Conservation (phyloP, 1,140 invertebrate species). For the Hyles euphorbiae region DNA sequence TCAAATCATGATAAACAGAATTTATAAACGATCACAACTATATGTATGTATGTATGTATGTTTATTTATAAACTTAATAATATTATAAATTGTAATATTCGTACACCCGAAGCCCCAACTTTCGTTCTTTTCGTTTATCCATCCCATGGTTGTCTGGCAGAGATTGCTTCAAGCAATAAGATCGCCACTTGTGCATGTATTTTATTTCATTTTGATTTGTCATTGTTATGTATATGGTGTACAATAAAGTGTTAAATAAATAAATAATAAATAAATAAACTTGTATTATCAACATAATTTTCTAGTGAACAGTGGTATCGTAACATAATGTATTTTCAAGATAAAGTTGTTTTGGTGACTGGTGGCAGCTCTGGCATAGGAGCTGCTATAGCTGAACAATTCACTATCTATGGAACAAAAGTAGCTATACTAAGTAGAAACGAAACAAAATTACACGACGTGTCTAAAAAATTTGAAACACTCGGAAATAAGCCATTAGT, state of each 20-base stretch:
- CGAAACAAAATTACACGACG: slow-evolving; percentile 9
- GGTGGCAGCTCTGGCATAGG: slow-evolving; percentile 20
- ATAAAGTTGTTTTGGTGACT: slow-evolving; percentile 17
- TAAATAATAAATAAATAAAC: too few species aligned
- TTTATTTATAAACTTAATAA: too few species aligned
- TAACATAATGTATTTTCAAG: slow-evolving; percentile 8
- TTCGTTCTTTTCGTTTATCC: too few species aligned
- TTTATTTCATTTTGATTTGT: too few species aligned
- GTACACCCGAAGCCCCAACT: too few species aligned
- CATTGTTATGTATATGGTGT: too few species aligned
- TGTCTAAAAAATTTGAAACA: slow-evolving; percentile 7
- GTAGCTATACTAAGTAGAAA: slow-evolving; percentile 10
- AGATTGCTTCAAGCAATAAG: too few species aligned
- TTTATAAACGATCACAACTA: not conserved
- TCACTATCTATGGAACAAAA: slow-evolving; percentile 10
- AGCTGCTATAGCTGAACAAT: slow-evolving; percentile 15
- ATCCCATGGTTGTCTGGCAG: too few species aligned
- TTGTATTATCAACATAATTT: not conserved
- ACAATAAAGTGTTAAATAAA: too few species aligned
- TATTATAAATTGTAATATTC: too few species aligned
- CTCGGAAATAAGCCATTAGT: not conserved
- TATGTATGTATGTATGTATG: too few species aligned
- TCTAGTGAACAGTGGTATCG: not conserved
- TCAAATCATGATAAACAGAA: not conserved
- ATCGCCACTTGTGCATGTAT: too few species aligned